Conservation (phyloP, 2,888 invertebrate genomes). For the Xestia sexstrigata region DNA sequence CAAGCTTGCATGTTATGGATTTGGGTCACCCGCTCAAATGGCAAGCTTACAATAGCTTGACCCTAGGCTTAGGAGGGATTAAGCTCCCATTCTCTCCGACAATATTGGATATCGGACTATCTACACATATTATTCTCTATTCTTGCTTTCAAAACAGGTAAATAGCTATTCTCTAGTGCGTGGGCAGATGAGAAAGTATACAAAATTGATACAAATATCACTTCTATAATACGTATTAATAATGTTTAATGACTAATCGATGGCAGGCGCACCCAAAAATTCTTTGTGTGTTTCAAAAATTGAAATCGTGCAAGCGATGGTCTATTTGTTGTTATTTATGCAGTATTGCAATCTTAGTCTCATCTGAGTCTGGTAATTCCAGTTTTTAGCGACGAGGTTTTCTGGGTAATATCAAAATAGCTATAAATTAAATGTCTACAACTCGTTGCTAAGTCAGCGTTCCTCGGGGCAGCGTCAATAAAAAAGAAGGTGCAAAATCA, state of each 20-base stretch:
- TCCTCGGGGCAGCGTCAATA: not conserved
- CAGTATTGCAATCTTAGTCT: slow-evolving; percentile 48
- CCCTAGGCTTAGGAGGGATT: slow-evolving; percentile 37
- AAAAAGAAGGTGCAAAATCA: slow-evolving; percentile 8
- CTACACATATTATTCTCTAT: slow-evolving; percentile 52
- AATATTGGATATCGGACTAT: slow-evolving; percentile 39
- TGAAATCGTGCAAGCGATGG: slow-evolving; percentile 41
- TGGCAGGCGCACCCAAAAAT: slow-evolving; percentile 61
- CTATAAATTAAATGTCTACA: not conserved
- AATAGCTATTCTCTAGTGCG: slow-evolving; percentile 57
- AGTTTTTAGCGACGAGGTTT: slow-evolving; percentile 28
- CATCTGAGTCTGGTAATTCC: slow-evolving; percentile 30
- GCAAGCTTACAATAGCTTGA: slow-evolving; percentile 49
- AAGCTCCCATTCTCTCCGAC: slow-evolving; percentile 42
- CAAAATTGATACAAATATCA: slow-evolving; percentile 67
- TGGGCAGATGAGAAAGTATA: slow-evolving; percentile 67
- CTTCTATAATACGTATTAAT: slow-evolving; percentile 68
- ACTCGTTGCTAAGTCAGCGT: not conserved
- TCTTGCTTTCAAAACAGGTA: slow-evolving; percentile 49
- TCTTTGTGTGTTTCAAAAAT: slow-evolving; percentile 53
- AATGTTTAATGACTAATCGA: slow-evolving; percentile 61
- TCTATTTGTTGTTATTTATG: slow-evolving; percentile 46
- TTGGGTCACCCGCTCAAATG: slow-evolving; percentile 46
- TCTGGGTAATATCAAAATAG: slow-evolving; percentile 16
- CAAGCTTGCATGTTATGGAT: slow-evolving; percentile 42